Percentiles rank a stretch among this genome's conserved stretches.
These are phyloP conservation scores for Bombyx mori DNA, from an alignment of 1,140 invertebrate genomes.

Conservation along the genomic window DNA sequence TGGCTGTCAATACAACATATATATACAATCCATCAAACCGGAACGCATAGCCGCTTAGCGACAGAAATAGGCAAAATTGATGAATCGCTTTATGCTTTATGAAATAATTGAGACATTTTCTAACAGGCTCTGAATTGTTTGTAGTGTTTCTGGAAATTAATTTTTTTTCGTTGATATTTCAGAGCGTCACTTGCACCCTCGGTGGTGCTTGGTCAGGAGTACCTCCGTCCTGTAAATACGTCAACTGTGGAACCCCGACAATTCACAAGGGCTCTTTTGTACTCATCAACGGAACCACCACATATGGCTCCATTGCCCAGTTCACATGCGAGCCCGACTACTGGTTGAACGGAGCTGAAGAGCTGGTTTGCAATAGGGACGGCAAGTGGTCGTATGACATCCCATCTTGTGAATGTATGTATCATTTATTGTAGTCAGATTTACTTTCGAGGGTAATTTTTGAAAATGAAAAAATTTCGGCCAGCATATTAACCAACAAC, in stretches of 20 bases:
- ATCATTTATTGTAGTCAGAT: not conserved
- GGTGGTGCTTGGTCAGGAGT: slow-evolving; percentile 87
- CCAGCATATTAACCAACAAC: too few relatives aligned
- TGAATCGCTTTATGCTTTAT: too few relatives aligned
- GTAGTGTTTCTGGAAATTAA: not conserved
- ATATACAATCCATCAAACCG: too few relatives aligned
- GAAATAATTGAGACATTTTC: too few relatives aligned
- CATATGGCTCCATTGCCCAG: slow-evolving; percentile 79
- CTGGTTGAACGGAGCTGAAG: slow-evolving; percentile 81
- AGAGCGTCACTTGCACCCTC: slow-evolving; percentile 84
- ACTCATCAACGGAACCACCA: slow-evolving; percentile 84
- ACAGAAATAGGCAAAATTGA: too few relatives aligned
- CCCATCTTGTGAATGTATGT: slow-evolving; percentile 88
- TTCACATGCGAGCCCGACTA: slow-evolving; percentile 88
- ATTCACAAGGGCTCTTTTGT: slow-evolving; percentile 82
- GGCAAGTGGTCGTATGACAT: slow-evolving; percentile 89
- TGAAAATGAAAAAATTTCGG: too few relatives aligned
- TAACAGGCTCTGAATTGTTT: not conserved
- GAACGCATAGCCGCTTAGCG: too few relatives aligned
- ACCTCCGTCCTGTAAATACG: slow-evolving; percentile 84
- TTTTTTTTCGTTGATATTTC: slow-evolving; percentile 17
- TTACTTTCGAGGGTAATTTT: too few relatives aligned
- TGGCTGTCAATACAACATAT: too few relatives aligned
- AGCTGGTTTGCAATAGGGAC: slow-evolving; percentile 81
- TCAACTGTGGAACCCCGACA: slow-evolving; percentile 89